Evolutionary conservation across 2,113 vertebrate genomes (phyloP).

Genomic region (Vulpes vulpes): DNA sequence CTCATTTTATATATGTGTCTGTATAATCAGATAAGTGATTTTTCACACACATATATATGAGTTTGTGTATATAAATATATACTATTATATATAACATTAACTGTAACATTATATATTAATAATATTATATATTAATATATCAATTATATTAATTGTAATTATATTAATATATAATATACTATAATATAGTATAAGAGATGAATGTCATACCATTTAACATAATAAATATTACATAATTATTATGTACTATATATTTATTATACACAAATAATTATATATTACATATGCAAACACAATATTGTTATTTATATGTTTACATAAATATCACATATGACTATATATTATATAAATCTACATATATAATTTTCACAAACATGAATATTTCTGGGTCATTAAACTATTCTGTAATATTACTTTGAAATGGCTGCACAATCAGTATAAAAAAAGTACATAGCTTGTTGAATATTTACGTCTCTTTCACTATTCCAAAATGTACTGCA

Average conservation of each 20-base stretch:
- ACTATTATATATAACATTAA: neutral
- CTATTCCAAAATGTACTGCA: neutral
- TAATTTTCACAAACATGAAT: neutral
- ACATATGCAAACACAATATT: neutral
- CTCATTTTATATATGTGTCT: neutral
- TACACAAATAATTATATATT: neutral
- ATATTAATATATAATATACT: neutral
- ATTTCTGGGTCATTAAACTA: neutral
- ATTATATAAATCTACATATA: neutral
- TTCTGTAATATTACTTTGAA: conserved; percentile 13
- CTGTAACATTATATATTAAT: neutral
- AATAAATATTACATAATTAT: neutral
- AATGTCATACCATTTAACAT: neutral
- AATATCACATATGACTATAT: neutral
- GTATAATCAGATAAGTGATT: neutral
- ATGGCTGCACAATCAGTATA: neutral
- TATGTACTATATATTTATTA: neutral
- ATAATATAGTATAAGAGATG: neutral
- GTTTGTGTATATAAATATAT: neutral
- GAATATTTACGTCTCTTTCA: neutral
- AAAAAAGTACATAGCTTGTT: neutral
- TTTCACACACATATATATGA: neutral
- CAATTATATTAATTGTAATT: neutral
- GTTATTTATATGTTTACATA: neutral
- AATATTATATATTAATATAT: neutral